A percentile compares a stretch with the other conserved stretches of the same genome.
These are phyloP conservation scores for Achlya flavicornis DNA, from an alignment of 2,888 invertebrate species.

Conservation along the genomic window DNA sequence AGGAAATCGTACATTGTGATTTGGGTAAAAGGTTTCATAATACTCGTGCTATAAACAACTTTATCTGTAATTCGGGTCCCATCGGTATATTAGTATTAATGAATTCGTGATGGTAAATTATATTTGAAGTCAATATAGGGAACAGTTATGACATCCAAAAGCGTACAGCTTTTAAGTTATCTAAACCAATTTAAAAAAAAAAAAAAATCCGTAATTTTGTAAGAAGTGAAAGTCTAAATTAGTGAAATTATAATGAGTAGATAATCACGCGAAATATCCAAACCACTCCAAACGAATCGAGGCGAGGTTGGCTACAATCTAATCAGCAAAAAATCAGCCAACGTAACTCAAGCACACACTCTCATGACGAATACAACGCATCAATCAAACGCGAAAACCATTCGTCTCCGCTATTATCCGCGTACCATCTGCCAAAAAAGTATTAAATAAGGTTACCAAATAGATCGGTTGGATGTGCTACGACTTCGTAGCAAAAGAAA, in stretches of 20 bases:
- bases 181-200: not conserved
- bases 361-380: conserved; percentile 23
- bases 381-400: not conserved
- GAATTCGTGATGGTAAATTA: not conserved
- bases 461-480: conserved; percentile 3
- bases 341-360: conserved; percentile 44
- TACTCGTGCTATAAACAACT: conserved; percentile 3
- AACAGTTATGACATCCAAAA: no score
- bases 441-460: not conserved
- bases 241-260: conserved; percentile 47
- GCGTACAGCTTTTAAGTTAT: no score
- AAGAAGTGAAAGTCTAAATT: conserved; percentile 34
- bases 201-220: not conserved
- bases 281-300: conserved; percentile 42
- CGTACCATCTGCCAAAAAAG: not conserved
- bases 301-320: conserved; percentile 34
- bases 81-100: conserved; percentile 11
- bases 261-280: conserved; percentile 50
- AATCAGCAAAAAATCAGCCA: conserved; percentile 38
- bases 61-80: not conserved
- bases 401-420: not conserved
- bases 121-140: no score
- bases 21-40: conserved; percentile 53
- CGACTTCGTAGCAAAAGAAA: not conserved
- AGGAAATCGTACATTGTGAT: conserved; percentile 61